Conservation (phyloP, 2,113 vertebrate species). For the Ciconia maguari region DNA sequence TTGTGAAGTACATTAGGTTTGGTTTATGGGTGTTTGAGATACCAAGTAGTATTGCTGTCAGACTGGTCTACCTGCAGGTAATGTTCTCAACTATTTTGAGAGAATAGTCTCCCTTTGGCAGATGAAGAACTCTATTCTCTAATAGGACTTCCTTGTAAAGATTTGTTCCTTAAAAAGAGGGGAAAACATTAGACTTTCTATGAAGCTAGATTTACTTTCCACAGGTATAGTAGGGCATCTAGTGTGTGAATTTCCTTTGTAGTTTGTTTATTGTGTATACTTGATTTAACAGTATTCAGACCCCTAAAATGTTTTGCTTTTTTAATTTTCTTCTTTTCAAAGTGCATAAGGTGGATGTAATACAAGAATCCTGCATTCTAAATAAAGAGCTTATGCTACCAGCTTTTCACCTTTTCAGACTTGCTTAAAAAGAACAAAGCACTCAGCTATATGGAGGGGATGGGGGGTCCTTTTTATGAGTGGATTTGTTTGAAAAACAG, state of each 20-base stretch:
- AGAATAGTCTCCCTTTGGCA: background rate
- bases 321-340: background rate
- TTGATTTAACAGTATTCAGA: background rate
- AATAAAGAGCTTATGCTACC: background rate
- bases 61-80: background rate
- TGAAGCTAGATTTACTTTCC: background rate
- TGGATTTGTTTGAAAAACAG: background rate
- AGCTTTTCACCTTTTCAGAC: background rate
- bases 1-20: background rate
- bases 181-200: background rate
- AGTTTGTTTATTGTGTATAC: background rate
- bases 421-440: background rate
- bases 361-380: background rate
- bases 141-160: background rate
- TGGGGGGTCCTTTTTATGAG: background rate
- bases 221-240: background rate
- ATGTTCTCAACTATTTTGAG: background rate
- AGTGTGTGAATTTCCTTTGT: background rate
- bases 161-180: background rate
- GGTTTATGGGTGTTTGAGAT: background rate
- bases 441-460: background rate
- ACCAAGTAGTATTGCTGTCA: background rate
- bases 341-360: background rate
- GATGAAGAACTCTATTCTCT: background rate
- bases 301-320: background rate